phyloP scores from a whole-genome alignment of 2,888 invertebrate species.

The Lagria hirta region DNA sequence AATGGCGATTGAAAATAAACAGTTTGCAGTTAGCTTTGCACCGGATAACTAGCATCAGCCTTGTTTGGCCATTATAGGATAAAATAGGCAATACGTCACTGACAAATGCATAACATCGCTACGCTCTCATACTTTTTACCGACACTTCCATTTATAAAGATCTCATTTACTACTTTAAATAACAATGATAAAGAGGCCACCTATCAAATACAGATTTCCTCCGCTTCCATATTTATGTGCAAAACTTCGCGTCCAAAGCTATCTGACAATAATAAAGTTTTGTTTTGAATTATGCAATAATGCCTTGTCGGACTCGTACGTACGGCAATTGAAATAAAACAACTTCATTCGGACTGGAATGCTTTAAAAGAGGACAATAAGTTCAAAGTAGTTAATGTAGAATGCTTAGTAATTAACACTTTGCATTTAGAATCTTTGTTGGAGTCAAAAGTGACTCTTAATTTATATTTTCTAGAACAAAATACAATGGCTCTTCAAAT shows the following conservation, averaged over 20 bases:
- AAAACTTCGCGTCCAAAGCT: constrained; percentile 16
- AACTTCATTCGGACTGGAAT: too few relatives aligned
- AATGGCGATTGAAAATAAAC: constrained; percentile 30
- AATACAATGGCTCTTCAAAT: too few relatives aligned
- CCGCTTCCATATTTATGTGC: constrained; percentile 10
- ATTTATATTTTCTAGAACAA: too few relatives aligned
- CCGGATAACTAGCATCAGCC: constrained; percentile 28
- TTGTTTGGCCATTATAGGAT: constrained; percentile 27
- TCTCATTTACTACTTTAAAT: constrained; percentile 23
- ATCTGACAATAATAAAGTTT: too few relatives aligned
- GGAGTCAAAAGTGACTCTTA: too few relatives aligned
- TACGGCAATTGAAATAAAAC: too few relatives aligned
- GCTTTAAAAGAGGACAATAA: too few relatives aligned
- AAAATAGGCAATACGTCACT: constrained; percentile 29
- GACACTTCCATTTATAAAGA: constrained; percentile 23
- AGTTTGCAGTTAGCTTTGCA: constrained; percentile 24
- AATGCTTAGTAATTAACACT: too few relatives aligned
- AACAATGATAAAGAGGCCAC: constrained; percentile 21
- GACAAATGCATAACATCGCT: constrained; percentile 24
- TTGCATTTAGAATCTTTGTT: too few relatives aligned
- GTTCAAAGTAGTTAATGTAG: too few relatives aligned
- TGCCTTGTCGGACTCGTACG: too few relatives aligned
- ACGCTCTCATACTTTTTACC: constrained; percentile 20
- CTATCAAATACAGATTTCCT: constrained; percentile 17
- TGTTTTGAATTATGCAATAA: too few relatives aligned